Percentiles rank a stretch among this genome's conserved stretches.
phyloP scores from a whole-genome alignment of 1,140 invertebrate species.

The Acromyrmex echinatior region DNA sequence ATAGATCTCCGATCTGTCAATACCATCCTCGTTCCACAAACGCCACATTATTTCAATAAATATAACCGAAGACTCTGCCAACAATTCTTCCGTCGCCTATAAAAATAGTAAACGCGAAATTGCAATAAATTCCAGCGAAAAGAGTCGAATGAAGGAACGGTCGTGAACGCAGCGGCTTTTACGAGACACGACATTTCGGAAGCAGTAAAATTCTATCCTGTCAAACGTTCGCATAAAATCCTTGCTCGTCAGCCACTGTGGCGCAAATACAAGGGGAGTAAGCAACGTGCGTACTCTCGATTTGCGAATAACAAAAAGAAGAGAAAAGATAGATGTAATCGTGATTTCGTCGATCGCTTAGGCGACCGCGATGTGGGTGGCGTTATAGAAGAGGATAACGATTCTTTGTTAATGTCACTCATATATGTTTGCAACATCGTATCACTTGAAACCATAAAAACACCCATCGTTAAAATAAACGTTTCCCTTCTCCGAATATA shows the following conservation, averaged over 20 bases:
- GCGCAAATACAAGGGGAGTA: slow-evolving; percentile 46
- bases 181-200: slow-evolving; percentile 78
- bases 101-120: slow-evolving; percentile 75
- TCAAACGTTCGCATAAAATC: slow-evolving; percentile 79
- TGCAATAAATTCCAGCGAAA: slow-evolving; percentile 73
- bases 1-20: slow-evolving; percentile 11
- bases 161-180: slow-evolving; percentile 75
- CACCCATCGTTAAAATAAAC: slow-evolving; percentile 3
- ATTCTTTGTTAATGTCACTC: slow-evolving; percentile 1
- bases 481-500: not conserved
- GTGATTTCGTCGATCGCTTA: not conserved
- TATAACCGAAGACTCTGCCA: slow-evolving; percentile 67
- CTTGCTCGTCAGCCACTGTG: slow-evolving; percentile 32
- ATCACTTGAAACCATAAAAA: not conserved
- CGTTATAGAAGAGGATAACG: not conserved
- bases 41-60: slow-evolving; percentile 65
- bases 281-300: slow-evolving; percentile 9
- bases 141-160: slow-evolving; percentile 67
- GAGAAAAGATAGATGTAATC: slow-evolving; percentile 8
- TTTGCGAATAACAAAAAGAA: not conserved
- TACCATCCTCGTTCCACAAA: not conserved
- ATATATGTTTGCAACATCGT: not conserved
- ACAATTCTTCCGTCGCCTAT: slow-evolving; percentile 66
- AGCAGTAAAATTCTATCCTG: slow-evolving; percentile 79
- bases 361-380: not conserved